Conservation (phyloP, 2,113 vertebrate species). For the Urocolius indicus region DNA sequence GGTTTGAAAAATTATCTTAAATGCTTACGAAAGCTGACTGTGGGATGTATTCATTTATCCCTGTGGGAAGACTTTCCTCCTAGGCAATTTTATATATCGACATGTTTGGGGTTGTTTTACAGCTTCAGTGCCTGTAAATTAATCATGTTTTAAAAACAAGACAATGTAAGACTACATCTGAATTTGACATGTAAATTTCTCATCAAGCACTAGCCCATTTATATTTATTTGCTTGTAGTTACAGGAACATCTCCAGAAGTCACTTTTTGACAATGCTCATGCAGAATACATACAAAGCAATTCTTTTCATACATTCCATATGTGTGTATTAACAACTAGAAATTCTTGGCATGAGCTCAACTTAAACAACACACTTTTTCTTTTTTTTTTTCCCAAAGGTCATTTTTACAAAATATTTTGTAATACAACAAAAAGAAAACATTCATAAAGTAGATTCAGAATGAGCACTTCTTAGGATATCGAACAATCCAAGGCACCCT, state of each 20-base stretch:
- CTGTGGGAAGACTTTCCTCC: background rate
- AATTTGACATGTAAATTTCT: background rate
- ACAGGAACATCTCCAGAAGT: background rate
- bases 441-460: background rate
- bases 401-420: background rate
- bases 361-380: background rate
- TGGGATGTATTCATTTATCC: background rate
- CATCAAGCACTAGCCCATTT: background rate
- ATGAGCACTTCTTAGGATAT: background rate
- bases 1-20: conserved; percentile 30
- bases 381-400: background rate
- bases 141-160: background rate
- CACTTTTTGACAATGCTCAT: background rate
- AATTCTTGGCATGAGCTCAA: background rate
- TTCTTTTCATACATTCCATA: background rate
- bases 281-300: rapidly evolving
- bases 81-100: background rate
- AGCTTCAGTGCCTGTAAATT: background rate
- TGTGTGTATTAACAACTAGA: background rate
- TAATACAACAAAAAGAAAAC: background rate
- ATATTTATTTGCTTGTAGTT: background rate
- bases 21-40: background rate
- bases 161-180: background rate
- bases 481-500: background rate
- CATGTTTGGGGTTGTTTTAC: too few relatives aligned